Evolutionary conservation across 2,113 vertebrate genomes (phyloP).

Genomic region (Nyctibius bracteatus): DNA sequence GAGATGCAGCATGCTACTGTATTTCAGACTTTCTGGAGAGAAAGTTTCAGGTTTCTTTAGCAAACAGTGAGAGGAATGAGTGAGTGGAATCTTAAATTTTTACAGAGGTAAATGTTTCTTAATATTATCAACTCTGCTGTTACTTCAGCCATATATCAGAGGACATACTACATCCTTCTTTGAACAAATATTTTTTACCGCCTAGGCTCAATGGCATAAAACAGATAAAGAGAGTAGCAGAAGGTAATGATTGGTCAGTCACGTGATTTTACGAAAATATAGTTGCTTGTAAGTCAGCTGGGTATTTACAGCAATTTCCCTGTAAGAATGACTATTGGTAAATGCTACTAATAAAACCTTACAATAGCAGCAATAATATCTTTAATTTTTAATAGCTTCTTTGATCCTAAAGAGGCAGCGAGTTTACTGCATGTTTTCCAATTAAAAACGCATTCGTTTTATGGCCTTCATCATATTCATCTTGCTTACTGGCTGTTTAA

Average conservation of each 20-base stretch:
- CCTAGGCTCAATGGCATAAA: not conserved
- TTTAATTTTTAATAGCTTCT: not conserved
- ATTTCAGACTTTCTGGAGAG: not conserved
- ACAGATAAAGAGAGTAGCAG: not conserved
- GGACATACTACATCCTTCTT: not conserved
- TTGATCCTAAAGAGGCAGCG: not conserved
- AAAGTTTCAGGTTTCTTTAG: not conserved
- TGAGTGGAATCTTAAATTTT: not conserved
- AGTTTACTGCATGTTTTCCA: not conserved
- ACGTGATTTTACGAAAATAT: not conserved
- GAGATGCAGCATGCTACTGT: not conserved
- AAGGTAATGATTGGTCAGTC: not conserved
- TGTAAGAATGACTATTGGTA: not conserved
- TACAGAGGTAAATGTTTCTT: not conserved
- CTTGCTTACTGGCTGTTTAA: not conserved
- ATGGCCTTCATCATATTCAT: not conserved
- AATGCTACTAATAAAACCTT: slow-evolving; percentile 6
- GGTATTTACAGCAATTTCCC: not conserved
- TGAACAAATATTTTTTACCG: not conserved
- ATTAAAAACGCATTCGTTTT: not conserved
- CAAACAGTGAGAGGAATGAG: not conserved
- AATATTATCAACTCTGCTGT: not conserved
- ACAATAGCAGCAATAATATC: not conserved
- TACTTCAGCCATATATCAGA: not conserved
- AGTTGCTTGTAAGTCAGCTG: not conserved